These are phyloP conservation scores for Musca domestica DNA, from an alignment of 1,140 invertebrate species.

Conservation along the genomic window DNA sequence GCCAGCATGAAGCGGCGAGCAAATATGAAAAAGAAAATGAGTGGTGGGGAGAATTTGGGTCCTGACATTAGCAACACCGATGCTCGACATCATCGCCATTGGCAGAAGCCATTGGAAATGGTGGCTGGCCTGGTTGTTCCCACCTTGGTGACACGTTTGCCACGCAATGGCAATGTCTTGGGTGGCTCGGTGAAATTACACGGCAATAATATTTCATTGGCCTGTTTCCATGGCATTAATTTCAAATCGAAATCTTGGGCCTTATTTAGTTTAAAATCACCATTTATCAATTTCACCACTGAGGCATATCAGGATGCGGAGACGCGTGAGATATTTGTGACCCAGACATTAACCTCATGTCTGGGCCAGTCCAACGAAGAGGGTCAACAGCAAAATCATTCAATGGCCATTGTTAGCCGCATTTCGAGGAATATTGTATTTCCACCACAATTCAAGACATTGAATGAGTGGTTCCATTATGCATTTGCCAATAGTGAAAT, in stretches of 20 bases:
- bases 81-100: constrained; percentile 83
- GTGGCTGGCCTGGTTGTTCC: constrained; percentile 70
- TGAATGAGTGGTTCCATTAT: constrained; percentile 96
- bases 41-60: background rate
- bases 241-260: constrained; percentile 95
- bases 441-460: constrained; percentile 89
- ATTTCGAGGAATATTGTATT: constrained; percentile 88
- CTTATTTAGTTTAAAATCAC: constrained; percentile 90
- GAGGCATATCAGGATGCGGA: constrained; percentile 80
- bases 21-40: constrained; percentile 51
- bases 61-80: constrained; percentile 55
- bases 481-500: constrained; percentile 91
- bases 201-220: constrained; percentile 88
- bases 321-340: constrained; percentile 63
- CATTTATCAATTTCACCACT: constrained; percentile 91
- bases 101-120: constrained; percentile 71
- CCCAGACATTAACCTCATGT: constrained; percentile 84
- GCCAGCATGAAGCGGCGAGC: constrained; percentile 55
- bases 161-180: constrained; percentile 79
- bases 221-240: constrained; percentile 96
- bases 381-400: constrained; percentile 69
- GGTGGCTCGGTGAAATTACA: constrained; percentile 92
- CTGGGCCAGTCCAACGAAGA: constrained; percentile 70
- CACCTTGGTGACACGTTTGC: constrained; percentile 66
- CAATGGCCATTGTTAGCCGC: constrained; percentile 89